These are phyloP conservation scores for Tonatia bakeri DNA, from an alignment of 2,113 vertebrate species.

Conservation along the genomic window DNA sequence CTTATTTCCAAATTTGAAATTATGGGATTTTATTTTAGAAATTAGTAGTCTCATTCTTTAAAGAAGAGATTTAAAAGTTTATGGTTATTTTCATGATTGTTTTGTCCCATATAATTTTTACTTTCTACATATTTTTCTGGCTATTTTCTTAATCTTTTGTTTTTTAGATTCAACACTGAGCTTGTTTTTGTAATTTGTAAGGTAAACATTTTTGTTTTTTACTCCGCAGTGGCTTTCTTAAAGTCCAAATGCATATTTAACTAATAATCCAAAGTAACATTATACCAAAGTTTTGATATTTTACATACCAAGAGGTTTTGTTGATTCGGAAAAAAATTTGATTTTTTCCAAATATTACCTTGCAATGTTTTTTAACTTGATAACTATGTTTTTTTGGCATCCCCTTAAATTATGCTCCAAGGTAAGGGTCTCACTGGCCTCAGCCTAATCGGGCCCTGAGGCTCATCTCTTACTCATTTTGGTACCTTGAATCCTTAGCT, in stretches of 20 bases:
- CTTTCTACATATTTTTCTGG: not conserved
- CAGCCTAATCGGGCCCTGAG: not conserved
- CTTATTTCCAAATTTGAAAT: not conserved
- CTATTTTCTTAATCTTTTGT: not conserved
- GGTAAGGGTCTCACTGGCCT: not conserved
- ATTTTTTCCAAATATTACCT: not conserved
- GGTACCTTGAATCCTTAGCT: not conserved
- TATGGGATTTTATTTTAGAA: not conserved
- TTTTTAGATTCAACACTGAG: not conserved
- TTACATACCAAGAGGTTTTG: not conserved
- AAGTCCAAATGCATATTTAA: not conserved
- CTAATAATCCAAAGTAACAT: not conserved
- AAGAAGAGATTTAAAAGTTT: not conserved
- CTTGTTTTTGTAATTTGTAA: conserved; percentile 15
- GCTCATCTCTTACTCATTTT: not conserved
- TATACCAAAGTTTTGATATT: not conserved
- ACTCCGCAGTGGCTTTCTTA: not conserved
- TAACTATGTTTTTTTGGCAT: not conserved
- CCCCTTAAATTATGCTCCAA: not conserved
- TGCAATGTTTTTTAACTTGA: not conserved
- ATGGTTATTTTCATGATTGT: not conserved
- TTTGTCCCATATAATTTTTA: not conserved
- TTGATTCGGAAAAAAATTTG: not conserved
- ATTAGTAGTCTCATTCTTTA: not conserved
- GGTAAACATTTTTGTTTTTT: not conserved